These are phyloP conservation scores for Anguilla japonica DNA, from an alignment of 2,113 vertebrate species.

Conservation along the genomic window DNA sequence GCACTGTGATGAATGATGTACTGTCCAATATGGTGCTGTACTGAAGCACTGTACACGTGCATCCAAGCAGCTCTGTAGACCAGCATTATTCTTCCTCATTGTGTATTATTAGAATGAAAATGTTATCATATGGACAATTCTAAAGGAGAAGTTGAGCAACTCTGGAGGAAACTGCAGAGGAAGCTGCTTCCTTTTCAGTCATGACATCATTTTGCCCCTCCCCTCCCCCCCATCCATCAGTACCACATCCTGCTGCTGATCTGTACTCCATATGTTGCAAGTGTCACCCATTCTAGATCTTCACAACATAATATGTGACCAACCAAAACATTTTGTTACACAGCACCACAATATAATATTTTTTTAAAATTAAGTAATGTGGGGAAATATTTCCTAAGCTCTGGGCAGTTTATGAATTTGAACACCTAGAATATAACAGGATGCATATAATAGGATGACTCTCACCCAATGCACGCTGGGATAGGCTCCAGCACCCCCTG, in stretches of 20 bases:
- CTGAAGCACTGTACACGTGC: background rate
- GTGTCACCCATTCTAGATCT: background rate
- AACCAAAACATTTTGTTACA: background rate
- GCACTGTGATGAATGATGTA: too few relatives aligned
- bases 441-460: background rate
- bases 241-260: background rate
- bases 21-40: background rate
- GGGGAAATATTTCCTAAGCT: background rate
- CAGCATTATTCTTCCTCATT: constrained; percentile 43
- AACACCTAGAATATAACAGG: background rate
- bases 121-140: constrained; percentile 30
- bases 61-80: constrained; percentile 14
- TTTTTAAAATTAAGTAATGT: background rate
- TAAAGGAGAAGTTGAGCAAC: constrained; percentile 52
- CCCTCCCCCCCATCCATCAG: constrained; percentile 31
- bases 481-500: too few relatives aligned
- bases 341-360: background rate
- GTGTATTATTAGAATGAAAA: constrained; percentile 5
- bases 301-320: background rate
- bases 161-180: constrained; percentile 10
- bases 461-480: too few relatives aligned
- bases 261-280: background rate
- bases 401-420: background rate
- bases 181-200: constrained; percentile 23
- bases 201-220: constrained; percentile 26